phyloP scores from a whole-genome alignment of 2,113 vertebrate species.

The Pagrus major region DNA sequence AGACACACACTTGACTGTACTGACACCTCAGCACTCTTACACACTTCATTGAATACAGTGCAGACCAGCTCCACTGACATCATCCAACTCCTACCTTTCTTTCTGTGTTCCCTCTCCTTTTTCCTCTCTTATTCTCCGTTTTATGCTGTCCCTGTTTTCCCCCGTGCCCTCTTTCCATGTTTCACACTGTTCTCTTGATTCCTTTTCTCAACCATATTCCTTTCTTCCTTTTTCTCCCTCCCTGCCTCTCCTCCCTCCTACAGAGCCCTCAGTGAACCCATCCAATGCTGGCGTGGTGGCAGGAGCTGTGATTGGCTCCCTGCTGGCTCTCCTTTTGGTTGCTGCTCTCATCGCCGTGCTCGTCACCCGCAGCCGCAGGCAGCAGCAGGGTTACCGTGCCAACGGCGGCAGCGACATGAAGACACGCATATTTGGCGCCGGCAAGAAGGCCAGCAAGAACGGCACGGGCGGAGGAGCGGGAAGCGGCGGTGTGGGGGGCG shows the following conservation, averaged over 20 bases:
- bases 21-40: slow-evolving; percentile 59
- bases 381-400: slow-evolving; percentile 81
- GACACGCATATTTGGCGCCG: slow-evolving; percentile 87
- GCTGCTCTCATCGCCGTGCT: slow-evolving; percentile 82
- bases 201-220: slow-evolving; percentile 56
- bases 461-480: slow-evolving; percentile 76
- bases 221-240: slow-evolving; percentile 52
- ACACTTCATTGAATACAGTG: slow-evolving; percentile 65
- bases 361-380: slow-evolving; percentile 84
- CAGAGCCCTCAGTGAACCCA: slow-evolving; percentile 85
- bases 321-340: slow-evolving; percentile 89
- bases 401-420: slow-evolving; percentile 84
- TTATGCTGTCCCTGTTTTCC: slow-evolving; percentile 38
- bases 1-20: slow-evolving; percentile 34
- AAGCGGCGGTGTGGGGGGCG: slow-evolving; percentile 57
- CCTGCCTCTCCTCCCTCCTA: slow-evolving; percentile 73
- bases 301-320: slow-evolving; percentile 88
- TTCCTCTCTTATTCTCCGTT: slow-evolving; percentile 9
- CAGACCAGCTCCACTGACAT: slow-evolving; percentile 64
- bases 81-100: slow-evolving; percentile 57
- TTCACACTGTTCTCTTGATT: slow-evolving; percentile 38
- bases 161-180: slow-evolving; percentile 22
- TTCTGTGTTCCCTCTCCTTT: slow-evolving; percentile 28
- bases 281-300: slow-evolving; percentile 87
- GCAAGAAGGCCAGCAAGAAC: slow-evolving; percentile 84